Base-by-base conservation (phyloP, 2,888 invertebrate species). In the Drosophila yooni region DNA sequence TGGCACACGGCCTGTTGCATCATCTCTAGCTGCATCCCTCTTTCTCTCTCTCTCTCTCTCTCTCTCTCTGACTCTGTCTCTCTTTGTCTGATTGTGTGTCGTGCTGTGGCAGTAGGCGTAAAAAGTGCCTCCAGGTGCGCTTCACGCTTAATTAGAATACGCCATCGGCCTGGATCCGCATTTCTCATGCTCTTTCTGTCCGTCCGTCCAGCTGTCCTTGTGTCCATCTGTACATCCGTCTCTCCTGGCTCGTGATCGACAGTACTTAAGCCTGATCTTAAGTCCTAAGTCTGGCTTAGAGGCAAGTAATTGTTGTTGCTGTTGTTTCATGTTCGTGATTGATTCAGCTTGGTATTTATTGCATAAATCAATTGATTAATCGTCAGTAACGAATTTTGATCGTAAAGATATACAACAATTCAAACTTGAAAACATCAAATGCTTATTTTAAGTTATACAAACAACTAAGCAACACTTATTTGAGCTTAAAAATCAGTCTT, bases 101-200 rank as follows among this genome's bases (percentile, higher is more conserved):
- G 73, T 25, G 38, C 46, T 51, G 56, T 53, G 66, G 72, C 76
- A 85, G 86, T 83, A 82, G 84, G 91, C 88, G 84, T 79, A 72
- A 81, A 87, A 80, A 85, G 70, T 73, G 92, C 92, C 93, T 91
- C 93, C 92, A 92, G 92, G 92, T 93, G 93, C 91, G 92, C 92
- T 92, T 92, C 92, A 93, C 91, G 92, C 89, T 92, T 89, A 89
- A 92, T 92, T 90, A 92, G 91, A 92, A 92, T 91, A 85, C 74
- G 82, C 76, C 70, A 77, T 38, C 67, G 74, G 82, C 67, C 51
- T 57, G 57, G 40, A 61, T 57, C 38, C 61, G 40, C 57, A 48
- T 48, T 67, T 60, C 63, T 65, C 62, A 68, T 53, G 50, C 65
- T 46, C 46, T 56, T 29, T 38, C 29, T 70, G 70, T 65, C 48